Base-by-base conservation (phyloP, 2,888 invertebrate species). In the Steinernema carpocapsae region DNA sequence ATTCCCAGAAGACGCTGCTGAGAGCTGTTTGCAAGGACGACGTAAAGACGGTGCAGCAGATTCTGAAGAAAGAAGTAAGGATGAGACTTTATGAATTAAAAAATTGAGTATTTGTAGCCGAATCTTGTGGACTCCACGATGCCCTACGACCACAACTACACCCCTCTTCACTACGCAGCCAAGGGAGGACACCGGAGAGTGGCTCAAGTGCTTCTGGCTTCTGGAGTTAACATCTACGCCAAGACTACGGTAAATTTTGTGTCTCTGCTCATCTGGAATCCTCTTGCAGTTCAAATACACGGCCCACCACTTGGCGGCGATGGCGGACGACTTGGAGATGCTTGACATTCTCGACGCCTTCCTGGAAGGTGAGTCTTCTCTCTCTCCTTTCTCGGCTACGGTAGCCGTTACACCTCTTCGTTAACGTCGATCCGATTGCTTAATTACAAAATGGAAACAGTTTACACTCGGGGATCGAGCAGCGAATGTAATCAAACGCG, bases 361-460 rank as follows among this genome's bases (percentile, higher is more conserved):
- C 37, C 26, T 64, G 32, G 17, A 29, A 22, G 64, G 64, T 64
- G 26, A 19, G 64, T 64, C 37, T 37, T 37, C 37, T 37, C 37
- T 10, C 4, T 6, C 3, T 37, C 37, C n/a, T n/a, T 37, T 37
- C 37, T 3, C 37, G 10, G 37, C 37, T 64, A 64, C 64, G 64
- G 64, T 64, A 64, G 64, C 26, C 22, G 64, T 10, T 37, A 37
- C 37, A 37, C 37, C 37, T 37, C 37, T 37, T 37, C 32, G 29
- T 64, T 64, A 64, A 64, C 64, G 29, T 29, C 19, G 37, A 37
- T 37, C 37, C 37, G 64, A 64, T 64, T 29, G 64, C 64, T 26
- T 64, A 64, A 32, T 64, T 64, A 64, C 64, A 64, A 64, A 64
- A 64, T 32, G 64, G 64, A 64, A 64, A 64, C 64, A 64, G 64